These are phyloP conservation scores for Mythimna loreyi DNA, from an alignment of 2,888 invertebrate species.

Conservation along the genomic window DNA sequence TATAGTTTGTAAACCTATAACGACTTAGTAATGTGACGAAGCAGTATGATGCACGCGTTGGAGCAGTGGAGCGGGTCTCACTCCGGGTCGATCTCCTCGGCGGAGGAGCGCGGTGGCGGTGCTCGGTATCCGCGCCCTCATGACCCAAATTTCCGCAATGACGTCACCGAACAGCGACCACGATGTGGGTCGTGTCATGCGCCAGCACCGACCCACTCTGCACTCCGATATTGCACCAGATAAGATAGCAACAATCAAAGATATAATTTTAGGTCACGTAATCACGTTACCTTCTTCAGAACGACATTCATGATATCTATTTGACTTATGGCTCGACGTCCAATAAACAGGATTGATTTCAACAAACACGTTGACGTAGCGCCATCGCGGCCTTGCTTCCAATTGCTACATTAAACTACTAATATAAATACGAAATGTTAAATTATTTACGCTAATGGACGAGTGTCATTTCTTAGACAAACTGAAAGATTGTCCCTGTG, in stretches of 20 bases:
- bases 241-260: constrained; percentile 61
- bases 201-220: constrained; percentile 69
- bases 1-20: constrained; percentile 5
- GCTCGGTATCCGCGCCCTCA: constrained; percentile 78
- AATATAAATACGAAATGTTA: constrained; percentile 17
- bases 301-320: constrained; percentile 19
- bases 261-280: constrained; percentile 50
- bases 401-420: constrained; percentile 19
- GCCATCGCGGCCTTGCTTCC: constrained; percentile 23
- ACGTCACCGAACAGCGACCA: constrained; percentile 84
- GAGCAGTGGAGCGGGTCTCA: constrained; percentile 22
- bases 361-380: constrained; percentile 41
- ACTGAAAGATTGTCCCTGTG: neutral
- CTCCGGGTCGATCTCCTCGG: constrained; percentile 65
- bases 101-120: constrained; percentile 64
- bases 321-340: constrained; percentile 28
- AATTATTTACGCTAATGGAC: constrained; percentile 21
- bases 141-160: constrained; percentile 87
- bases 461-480: constrained; percentile 18
- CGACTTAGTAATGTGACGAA: neutral
- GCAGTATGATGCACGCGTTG: constrained; percentile 9
- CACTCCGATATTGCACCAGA: constrained; percentile 65
- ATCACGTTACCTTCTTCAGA: constrained; percentile 42
- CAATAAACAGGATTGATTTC: constrained; percentile 47
- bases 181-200: constrained; percentile 81